Evolutionary conservation across 2,888 invertebrate species (phyloP), one percentile per base, ranked within the genome.

Genomic region (Euplagia quadripunctaria): DNA sequence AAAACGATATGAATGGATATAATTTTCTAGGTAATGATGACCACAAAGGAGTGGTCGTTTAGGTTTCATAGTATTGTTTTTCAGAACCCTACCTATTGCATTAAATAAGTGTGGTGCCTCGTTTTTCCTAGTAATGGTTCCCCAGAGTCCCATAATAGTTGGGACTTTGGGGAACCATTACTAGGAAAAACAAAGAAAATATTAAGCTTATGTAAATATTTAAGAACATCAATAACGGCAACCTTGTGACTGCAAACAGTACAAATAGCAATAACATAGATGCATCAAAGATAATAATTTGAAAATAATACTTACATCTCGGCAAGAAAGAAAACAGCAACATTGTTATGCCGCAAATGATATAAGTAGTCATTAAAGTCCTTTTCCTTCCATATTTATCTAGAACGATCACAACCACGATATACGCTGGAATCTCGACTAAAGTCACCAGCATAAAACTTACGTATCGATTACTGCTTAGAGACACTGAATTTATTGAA

Each of bases 381-480:
- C 96, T 96, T 83, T 97, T 97, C 83, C 97, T 94, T 14, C 97
- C 97, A 68, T 97, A 95, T 79, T 96, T 96, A 87, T 97, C 97
- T 87, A 98, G 93, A 58, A 97, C 95, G 63, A 97, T 93, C 82
- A 97, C 97, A 16, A 97, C 97, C 76, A 97, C 87, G 31, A 97
- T 92, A 84, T 97, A 97, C 0, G 97, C 98, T 0, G 98, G 98
- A 73, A 98, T 97, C 89, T 98, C 98, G 46, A 97, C 97, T 49
- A 92, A 91, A 88, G 90, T 97, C 93, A 91, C 96, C 91, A 88
- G 94, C 85, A 98, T 97, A 85, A 98, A 98, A 89, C 98, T 98
- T 51, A 97, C 90, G 87, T 98, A 98, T 87, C 97, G 97, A 87
- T 98, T 97, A 16, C 97, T 97, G 80, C 97, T 97, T 74, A 98